phyloP scores from a whole-genome alignment of 2,888 invertebrate species.

The Drosophila kuntzei region DNA sequence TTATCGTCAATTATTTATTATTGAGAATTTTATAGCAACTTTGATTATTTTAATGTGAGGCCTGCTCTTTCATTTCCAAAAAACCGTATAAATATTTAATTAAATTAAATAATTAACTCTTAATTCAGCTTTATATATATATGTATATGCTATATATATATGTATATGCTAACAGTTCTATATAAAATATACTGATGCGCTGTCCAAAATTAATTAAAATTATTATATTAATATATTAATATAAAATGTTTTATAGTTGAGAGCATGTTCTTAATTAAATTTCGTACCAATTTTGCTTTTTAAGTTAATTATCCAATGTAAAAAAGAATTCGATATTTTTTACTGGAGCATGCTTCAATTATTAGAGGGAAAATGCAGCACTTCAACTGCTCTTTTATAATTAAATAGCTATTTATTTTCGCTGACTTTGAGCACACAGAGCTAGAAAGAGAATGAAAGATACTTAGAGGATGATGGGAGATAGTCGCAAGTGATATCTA shows the following conservation, averaged over 20 bases:
- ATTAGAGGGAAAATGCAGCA: slow-evolving; percentile 6
- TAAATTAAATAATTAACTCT: not conserved
- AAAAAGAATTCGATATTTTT: not conserved
- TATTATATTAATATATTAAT: not conserved
- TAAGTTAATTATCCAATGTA: not conserved
- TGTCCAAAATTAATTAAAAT: not conserved
- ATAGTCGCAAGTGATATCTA: slow-evolving; percentile 25
- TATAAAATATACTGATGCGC: no score
- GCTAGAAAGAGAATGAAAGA: not conserved
- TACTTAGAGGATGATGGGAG: not conserved
- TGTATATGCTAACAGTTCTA: no score
- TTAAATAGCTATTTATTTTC: slow-evolving; percentile 30
- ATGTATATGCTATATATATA: no score
- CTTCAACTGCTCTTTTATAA: slow-evolving; percentile 2
- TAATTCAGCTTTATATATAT: no score
- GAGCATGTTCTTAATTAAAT: not conserved
- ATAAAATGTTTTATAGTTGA: not conserved
- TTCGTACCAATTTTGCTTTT: not conserved
- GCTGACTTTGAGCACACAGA: slow-evolving; percentile 37
- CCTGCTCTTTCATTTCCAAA: no score
- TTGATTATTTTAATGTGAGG: no score
- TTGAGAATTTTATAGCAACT: not conserved
- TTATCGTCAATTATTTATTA: not conserved
- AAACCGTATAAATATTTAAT: not conserved
- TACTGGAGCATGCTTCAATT: not conserved